Conservation (phyloP, 1,140 invertebrate genomes). For the Brachionus plicatilis region DNA sequence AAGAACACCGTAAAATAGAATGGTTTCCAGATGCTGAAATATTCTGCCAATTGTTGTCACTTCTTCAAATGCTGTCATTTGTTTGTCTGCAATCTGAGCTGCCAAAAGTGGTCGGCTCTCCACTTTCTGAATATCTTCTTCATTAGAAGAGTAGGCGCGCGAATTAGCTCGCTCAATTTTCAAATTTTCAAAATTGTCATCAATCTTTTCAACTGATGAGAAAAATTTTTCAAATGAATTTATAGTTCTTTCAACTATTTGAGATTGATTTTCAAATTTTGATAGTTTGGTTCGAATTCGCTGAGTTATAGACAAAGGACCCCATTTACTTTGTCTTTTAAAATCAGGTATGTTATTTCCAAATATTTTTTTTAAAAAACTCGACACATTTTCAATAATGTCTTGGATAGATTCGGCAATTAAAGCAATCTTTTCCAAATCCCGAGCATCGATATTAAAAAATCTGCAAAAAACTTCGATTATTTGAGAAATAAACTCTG, state of each 20-base stretch:
- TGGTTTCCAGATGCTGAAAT: conserved; percentile 22
- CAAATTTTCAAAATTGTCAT: conserved; percentile 38
- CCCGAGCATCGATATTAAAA: conserved; percentile 17
- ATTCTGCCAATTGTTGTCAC: conserved; percentile 11
- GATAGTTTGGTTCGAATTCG: conserved; percentile 16
- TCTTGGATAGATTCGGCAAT: conserved; percentile 25
- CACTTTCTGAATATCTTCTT: not conserved
- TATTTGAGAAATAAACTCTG: conserved; percentile 29
- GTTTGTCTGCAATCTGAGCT: conserved; percentile 10
- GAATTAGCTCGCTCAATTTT: not conserved
- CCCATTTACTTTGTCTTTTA: conserved; percentile 5
- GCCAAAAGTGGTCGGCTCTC: conserved; percentile 1
- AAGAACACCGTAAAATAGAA: conserved; percentile 21
- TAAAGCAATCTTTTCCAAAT: not conserved
- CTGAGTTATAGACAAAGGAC: conserved; percentile 13
- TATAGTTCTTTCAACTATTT: conserved; percentile 7
- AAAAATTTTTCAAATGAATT: conserved; percentile 38
- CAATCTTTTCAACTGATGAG: conserved; percentile 13
- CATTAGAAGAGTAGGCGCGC: not conserved
- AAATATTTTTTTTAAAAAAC: not conserved
- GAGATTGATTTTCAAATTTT: conserved; percentile 22
- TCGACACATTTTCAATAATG: not conserved
- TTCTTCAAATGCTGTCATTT: conserved; percentile 34
- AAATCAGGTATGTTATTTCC: not conserved
- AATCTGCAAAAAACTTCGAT: conserved; percentile 39